Evolutionary conservation across 2,113 vertebrate species (phyloP).

Genomic region (Zingel zingel): DNA sequence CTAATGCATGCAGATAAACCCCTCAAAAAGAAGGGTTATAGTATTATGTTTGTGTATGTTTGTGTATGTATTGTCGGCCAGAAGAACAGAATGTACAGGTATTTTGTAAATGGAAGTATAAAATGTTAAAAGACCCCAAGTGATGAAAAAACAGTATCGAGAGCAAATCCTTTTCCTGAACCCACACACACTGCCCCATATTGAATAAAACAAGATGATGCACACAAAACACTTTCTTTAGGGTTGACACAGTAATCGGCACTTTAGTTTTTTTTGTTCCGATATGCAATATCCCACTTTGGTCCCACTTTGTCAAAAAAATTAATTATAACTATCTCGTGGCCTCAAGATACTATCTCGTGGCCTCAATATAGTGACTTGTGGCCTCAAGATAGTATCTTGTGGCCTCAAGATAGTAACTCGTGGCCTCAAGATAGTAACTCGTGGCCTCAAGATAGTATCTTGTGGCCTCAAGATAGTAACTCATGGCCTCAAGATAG

Average conservation of each 20-base stretch:
- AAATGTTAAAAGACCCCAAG: background rate
- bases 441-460: too few species aligned
- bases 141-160: background rate
- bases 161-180: background rate
- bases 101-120: background rate
- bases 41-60: background rate
- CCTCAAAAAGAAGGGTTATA: background rate
- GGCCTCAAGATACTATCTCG: too few species aligned
- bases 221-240: conserved; percentile 7
- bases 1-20: conserved; percentile 9
- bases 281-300: too few species aligned
- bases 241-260: background rate
- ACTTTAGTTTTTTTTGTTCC: background rate
- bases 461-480: too few species aligned
- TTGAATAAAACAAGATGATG: conserved; percentile 40
- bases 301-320: too few species aligned
- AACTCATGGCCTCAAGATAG: too few species aligned
- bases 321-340: too few species aligned
- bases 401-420: too few species aligned
- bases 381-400: too few species aligned
- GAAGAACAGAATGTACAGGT: background rate
- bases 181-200: conserved; percentile 41
- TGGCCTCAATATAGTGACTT: too few species aligned
- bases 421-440: too few species aligned
- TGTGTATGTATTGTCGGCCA: background rate